These are phyloP conservation scores for Odontamblyopus rebecca DNA, from an alignment of 2,797 vertebrate species.

Conservation along the genomic window DNA sequence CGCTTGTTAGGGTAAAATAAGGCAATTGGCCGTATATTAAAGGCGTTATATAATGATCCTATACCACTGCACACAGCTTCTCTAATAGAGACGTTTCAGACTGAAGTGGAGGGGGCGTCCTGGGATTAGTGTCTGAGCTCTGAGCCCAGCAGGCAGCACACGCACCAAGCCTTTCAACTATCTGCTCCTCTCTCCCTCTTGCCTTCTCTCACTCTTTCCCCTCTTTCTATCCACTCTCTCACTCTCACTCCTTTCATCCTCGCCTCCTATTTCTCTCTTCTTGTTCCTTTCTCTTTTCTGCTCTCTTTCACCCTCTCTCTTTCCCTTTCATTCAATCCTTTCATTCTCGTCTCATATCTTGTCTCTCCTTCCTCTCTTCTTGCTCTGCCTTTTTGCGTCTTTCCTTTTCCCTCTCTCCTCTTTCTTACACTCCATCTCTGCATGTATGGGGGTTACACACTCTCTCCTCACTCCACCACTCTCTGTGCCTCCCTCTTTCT, in stretches of 20 bases:
- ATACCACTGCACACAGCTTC: conserved; percentile 6
- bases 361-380: too few species aligned
- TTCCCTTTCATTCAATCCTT: not conserved
- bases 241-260: not conserved
- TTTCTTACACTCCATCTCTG: too few species aligned
- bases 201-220: not conserved
- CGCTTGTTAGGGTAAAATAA: not conserved
- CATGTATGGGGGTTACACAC: not conserved
- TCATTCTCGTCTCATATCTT: too few species aligned
- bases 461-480: conserved; percentile 46
- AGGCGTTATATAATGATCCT: too few species aligned
- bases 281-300: too few species aligned
- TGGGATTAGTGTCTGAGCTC: conserved; percentile 67
- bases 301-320: not conserved
- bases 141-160: conserved; percentile 55
- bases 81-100: conserved; percentile 42
- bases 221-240: conserved; percentile 6
- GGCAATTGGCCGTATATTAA: not conserved
- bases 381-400: too few species aligned
- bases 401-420: conserved; percentile 17
- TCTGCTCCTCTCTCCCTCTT: conserved; percentile 27
- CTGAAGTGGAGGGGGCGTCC: conserved; percentile 56
- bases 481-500: conserved; percentile 16
- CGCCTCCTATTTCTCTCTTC: not conserved
- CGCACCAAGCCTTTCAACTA: conserved; percentile 67